Conservation (phyloP, 2,797 vertebrate species). For the Ctenopoma multispine region DNA sequence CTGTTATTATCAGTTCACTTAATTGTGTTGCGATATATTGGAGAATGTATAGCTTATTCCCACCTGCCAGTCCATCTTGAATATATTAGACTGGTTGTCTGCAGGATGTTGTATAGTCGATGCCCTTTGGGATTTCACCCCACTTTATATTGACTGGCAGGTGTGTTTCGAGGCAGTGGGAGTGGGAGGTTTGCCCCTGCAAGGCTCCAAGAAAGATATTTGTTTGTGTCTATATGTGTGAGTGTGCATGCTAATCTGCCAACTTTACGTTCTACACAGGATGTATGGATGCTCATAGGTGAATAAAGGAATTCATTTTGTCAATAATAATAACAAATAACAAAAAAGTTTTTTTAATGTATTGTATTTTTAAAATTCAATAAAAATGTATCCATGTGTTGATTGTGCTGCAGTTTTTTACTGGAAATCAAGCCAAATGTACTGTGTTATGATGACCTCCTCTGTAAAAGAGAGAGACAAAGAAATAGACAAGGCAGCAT, state of each 20-base stretch:
- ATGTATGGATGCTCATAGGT: background rate
- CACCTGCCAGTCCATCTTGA: slow-evolving; percentile 27
- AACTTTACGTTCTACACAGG: background rate
- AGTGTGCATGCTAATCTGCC: background rate
- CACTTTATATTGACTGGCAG: slow-evolving; percentile 66
- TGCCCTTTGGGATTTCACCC: slow-evolving; percentile 68
- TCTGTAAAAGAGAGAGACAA: background rate
- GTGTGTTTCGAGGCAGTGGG: slow-evolving; percentile 42
- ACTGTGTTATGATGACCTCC: background rate
- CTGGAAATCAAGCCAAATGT: no score
- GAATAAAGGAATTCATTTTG: background rate
- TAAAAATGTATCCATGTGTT: background rate
- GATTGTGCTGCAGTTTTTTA: no score
- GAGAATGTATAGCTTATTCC: slow-evolving; percentile 58
- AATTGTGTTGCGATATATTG: slow-evolving; percentile 72
- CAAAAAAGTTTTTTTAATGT: no score
- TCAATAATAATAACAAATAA: background rate
- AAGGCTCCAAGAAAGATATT: slow-evolving; percentile 37
- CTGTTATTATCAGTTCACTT: slow-evolving; percentile 72
- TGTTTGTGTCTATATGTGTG: background rate
- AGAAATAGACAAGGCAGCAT: background rate
- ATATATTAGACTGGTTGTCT: slow-evolving; percentile 52
- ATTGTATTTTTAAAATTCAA: background rate
- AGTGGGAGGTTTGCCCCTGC: slow-evolving; percentile 55
- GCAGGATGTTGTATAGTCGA: slow-evolving; percentile 21